Conservation (phyloP, 2,888 invertebrate genomes). For the Ariolimax columbianus region DNA sequence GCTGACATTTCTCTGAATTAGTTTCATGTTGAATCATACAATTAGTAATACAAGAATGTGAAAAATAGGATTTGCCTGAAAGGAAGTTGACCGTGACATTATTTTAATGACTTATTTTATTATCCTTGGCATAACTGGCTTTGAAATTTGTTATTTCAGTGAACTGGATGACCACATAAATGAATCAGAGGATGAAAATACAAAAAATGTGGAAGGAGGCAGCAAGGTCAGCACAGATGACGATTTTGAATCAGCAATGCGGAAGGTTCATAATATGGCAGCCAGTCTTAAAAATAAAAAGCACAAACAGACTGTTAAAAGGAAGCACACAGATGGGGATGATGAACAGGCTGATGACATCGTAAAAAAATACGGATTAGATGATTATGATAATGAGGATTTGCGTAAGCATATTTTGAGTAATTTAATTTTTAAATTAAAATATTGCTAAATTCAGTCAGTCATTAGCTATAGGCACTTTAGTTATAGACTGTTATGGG, state of each 20-base stretch:
- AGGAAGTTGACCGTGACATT: too few relatives aligned
- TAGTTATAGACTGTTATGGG: too few relatives aligned
- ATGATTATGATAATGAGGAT: slow-evolving; percentile 79
- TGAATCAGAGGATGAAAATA: slow-evolving; percentile 33
- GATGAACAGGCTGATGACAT: slow-evolving; percentile 79
- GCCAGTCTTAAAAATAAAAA: slow-evolving; percentile 31
- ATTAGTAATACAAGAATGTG: too few relatives aligned
- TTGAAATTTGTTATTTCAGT: slow-evolving; percentile 13
- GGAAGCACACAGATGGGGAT: slow-evolving; percentile 33
- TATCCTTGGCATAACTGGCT: neutral
- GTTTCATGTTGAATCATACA: neutral
- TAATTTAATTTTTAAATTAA: too few relatives aligned
- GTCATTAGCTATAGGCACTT: too few relatives aligned
- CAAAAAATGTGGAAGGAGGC: slow-evolving; percentile 21
- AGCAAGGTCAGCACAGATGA: slow-evolving; percentile 31
- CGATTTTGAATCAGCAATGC: slow-evolving; percentile 35
- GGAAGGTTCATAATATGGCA: slow-evolving; percentile 43
- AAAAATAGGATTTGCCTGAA: too few relatives aligned
- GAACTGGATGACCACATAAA: slow-evolving; percentile 31
- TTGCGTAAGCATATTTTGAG: slow-evolving; percentile 18
- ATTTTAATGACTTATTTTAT: neutral
- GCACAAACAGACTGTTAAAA: slow-evolving; percentile 26
- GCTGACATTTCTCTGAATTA: too few relatives aligned
- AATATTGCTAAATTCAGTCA: too few relatives aligned
- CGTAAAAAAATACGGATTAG: slow-evolving; percentile 84